A percentile compares a stretch with the other conserved stretches of the same genome.
These are phyloP conservation scores for Chascanopsetta lugubris DNA, from an alignment of 2,113 vertebrate genomes.

Conservation along the genomic window DNA sequence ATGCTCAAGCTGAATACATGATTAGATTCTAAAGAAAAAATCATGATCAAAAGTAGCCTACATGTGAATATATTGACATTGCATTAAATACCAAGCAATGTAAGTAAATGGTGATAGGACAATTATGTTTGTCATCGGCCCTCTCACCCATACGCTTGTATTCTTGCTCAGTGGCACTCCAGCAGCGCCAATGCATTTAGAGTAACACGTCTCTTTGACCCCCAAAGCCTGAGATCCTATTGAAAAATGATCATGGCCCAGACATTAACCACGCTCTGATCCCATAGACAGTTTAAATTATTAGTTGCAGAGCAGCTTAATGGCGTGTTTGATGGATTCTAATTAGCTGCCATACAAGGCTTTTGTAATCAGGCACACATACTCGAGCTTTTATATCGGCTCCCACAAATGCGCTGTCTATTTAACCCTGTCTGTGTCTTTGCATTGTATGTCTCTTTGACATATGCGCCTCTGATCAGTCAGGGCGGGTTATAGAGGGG, in stretches of 20 bases:
- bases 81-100: neutral
- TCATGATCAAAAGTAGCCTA: neutral
- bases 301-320: slow-evolving; percentile 47
- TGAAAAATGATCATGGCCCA: slow-evolving; percentile 20
- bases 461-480: neutral
- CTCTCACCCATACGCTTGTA: neutral
- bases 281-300: slow-evolving; percentile 37
- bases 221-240: neutral
- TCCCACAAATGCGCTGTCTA: neutral
- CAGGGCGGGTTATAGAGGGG: neutral
- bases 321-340: slow-evolving; percentile 46
- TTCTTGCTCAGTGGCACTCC: neutral
- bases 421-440: neutral
- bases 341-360: slow-evolving; percentile 36
- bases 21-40: neutral
- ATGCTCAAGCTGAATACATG: neutral
- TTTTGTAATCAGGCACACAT: slow-evolving; percentile 11
- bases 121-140: neutral
- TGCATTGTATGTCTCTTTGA: neutral
- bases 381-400: neutral
- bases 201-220: neutral
- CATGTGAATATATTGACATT: neutral
- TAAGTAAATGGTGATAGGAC: neutral
- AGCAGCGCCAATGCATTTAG: neutral
- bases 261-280: slow-evolving; percentile 41